A percentile compares a stretch with the other conserved stretches of the same genome.
These are phyloP conservation scores for Pyrochroa serraticornis DNA, from an alignment of 2,888 invertebrate species.

Conservation along the genomic window DNA sequence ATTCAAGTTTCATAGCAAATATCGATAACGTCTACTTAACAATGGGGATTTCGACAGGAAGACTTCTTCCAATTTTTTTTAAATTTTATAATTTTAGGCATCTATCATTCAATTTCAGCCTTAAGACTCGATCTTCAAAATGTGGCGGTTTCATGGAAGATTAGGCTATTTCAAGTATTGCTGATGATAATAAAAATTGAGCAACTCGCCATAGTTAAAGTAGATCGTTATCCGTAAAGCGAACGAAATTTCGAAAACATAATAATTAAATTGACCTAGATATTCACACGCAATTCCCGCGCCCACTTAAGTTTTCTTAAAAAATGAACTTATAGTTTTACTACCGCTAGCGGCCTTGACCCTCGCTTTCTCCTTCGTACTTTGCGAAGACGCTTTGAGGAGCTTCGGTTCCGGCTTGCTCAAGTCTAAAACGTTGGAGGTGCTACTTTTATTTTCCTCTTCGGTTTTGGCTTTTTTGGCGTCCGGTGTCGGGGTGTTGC, in stretches of 20 bases:
- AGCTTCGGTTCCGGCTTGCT: constrained; percentile 54
- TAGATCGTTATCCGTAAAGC: constrained; percentile 11
- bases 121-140: no score
- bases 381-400: constrained; percentile 61
- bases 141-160: no score
- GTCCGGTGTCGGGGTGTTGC: constrained; percentile 28
- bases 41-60: constrained; percentile 5
- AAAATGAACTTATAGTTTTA: constrained; percentile 81
- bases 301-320: constrained; percentile 64
- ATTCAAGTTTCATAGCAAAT: constrained; percentile 9
- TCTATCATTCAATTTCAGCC: no score
- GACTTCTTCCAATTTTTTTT: constrained; percentile 9
- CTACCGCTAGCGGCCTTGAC: constrained; percentile 80
- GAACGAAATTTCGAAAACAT: constrained; percentile 8
- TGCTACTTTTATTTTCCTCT: constrained; percentile 54
- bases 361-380: constrained; percentile 76
- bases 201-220: neutral
- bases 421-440: constrained; percentile 54
- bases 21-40: neutral
- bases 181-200: no score
- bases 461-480: constrained; percentile 50
- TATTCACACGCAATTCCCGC: neutral
- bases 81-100: constrained; percentile 1
- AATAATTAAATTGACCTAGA: constrained; percentile 18
- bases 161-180: no score